Conservation (phyloP, 2,113 vertebrate genomes). For the Hyperopisus bebe region DNA sequence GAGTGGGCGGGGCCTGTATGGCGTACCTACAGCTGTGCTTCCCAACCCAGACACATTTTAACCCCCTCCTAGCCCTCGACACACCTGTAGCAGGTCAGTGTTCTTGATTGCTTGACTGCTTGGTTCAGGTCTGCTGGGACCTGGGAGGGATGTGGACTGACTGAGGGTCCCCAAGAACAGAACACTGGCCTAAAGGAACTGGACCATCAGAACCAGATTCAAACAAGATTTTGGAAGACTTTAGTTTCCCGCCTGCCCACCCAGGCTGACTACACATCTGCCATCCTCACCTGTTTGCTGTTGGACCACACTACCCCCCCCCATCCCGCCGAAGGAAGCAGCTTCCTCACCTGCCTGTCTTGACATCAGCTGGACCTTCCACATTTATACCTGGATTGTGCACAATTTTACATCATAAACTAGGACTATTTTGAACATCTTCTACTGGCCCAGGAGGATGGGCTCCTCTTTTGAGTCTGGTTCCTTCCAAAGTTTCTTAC, state of each 20-base stretch:
- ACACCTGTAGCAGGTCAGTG: background rate
- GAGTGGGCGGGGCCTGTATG: background rate
- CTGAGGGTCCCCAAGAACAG: background rate
- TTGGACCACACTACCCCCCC: too few species aligned
- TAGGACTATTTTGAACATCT: background rate
- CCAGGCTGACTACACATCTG: too few species aligned
- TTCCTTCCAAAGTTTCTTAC: background rate
- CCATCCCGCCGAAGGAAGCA: background rate
- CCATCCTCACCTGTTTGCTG: too few species aligned
- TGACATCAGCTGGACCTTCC: background rate
- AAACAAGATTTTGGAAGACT: background rate
- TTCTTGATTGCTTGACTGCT: background rate
- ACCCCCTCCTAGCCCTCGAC: background rate
- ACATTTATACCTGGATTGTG: background rate
- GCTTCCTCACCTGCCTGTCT: too few species aligned
- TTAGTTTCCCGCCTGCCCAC: background rate
- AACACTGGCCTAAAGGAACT: background rate
- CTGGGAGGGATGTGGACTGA: background rate
- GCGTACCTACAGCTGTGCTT: background rate
- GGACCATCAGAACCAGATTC: background rate
- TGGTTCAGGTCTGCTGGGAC: background rate
- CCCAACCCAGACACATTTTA: background rate
- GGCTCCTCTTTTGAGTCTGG: background rate
- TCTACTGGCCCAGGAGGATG: background rate
- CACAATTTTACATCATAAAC: background rate